Percentiles rank a stretch among this genome's conserved stretches.
phyloP scores from a whole-genome alignment of 2,797 vertebrate genomes.

The Myotis planiceps region DNA sequence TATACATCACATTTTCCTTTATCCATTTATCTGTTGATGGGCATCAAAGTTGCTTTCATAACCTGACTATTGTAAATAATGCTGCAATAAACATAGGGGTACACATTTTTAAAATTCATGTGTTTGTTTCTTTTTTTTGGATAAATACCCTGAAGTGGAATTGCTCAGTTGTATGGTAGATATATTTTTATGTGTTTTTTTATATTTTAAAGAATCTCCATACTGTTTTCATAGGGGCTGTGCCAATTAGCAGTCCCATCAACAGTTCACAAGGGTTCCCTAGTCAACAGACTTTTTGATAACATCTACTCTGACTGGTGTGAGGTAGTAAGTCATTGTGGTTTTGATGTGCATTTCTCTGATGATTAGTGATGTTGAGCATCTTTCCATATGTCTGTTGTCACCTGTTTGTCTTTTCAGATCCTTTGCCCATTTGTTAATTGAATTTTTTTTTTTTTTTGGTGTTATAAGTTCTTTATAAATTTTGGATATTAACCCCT shows the following conservation, averaged over 20 bases:
- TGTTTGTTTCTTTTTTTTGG: not conserved
- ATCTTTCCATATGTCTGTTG: not conserved
- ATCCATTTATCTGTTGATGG: too few relatives aligned
- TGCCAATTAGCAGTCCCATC: not conserved
- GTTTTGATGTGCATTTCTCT: not conserved
- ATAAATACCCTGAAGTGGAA: not conserved
- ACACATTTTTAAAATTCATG: not conserved
- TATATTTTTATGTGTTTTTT: not conserved
- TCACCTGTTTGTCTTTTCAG: not conserved
- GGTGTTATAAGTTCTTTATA: not conserved
- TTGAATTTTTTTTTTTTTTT: not conserved
- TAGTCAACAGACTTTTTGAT: not conserved
- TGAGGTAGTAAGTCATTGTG: not conserved
- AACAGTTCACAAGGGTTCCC: not conserved
- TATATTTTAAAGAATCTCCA: not conserved
- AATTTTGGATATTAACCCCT: not conserved
- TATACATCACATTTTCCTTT: not conserved
- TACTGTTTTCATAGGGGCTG: not conserved
- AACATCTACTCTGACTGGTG: not conserved
- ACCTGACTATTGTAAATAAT: not conserved
- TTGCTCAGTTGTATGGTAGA: not conserved
- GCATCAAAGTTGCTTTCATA: not conserved
- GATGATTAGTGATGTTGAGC: not conserved
- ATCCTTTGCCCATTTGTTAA: not conserved
- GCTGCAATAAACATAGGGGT: not conserved